A percentile compares a stretch with the other conserved stretches of the same genome.
These are phyloP conservation scores for Hemibagrus guttatus DNA, from an alignment of 2,797 vertebrate genomes.

Conservation along the genomic window DNA sequence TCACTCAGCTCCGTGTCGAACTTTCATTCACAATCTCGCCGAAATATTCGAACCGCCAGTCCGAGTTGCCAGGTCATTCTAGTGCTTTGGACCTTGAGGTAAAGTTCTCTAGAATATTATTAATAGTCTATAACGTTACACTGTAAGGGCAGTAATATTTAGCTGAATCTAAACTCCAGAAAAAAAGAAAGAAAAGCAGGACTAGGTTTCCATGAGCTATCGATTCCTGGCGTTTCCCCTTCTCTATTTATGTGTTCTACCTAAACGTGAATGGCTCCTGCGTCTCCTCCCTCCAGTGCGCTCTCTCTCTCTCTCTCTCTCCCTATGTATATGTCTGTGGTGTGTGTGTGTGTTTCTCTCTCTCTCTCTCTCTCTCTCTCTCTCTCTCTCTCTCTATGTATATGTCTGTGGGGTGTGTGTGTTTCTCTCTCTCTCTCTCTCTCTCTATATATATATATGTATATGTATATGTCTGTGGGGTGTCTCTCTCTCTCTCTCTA, in stretches of 20 bases:
- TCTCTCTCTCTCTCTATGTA: neutral
- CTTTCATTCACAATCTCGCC: neutral
- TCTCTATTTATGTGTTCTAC: conserved; percentile 18
- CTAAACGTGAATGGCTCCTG: conserved; percentile 10
- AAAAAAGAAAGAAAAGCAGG: neutral
- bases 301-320: conserved; percentile 9
- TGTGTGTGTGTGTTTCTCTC: neutral
- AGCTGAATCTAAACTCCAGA: neutral
- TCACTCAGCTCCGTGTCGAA: neutral
- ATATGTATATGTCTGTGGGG: no score
- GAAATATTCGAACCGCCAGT: neutral
- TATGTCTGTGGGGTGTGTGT: no score
- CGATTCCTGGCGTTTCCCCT: neutral
- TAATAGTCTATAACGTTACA: no score
- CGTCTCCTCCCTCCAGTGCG: neutral
- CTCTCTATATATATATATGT: no score
- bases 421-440: no score
- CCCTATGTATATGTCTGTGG: no score
- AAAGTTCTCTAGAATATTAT: neutral
- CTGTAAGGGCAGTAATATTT: neutral
- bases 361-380: conserved; percentile 7
- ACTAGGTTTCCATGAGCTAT: neutral
- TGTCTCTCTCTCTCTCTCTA: no score
- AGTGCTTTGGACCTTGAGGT: neutral
- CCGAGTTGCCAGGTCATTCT: conserved; percentile 11